These are phyloP conservation scores for Pseudocheirus occidentalis DNA, from an alignment of 2,797 vertebrate species.

Conservation along the genomic window DNA sequence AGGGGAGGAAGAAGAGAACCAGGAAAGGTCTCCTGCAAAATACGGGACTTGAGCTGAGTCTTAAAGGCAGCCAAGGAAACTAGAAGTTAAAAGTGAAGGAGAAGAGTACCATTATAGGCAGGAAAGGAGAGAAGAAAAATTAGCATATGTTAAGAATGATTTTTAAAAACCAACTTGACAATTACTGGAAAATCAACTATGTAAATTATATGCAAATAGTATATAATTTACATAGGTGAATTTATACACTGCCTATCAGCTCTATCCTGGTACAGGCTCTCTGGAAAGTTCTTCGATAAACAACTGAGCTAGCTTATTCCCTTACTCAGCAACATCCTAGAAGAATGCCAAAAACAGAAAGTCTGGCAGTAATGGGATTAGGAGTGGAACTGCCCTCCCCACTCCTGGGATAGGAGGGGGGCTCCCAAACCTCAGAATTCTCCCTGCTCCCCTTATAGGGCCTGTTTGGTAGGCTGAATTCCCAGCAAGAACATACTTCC, in stretches of 20 bases:
- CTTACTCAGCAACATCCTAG: conserved; percentile 52
- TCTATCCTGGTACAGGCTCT: not conserved
- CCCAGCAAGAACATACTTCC: conserved; percentile 60
- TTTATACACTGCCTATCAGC: conserved; percentile 19
- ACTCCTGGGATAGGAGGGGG: not conserved
- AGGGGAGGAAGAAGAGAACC: not conserved
- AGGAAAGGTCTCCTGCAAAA: not conserved
- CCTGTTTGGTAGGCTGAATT: conserved; percentile 45
- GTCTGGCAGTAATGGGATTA: conserved; percentile 27
- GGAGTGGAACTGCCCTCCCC: not conserved
- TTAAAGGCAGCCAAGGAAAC: not conserved
- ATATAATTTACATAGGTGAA: not conserved
- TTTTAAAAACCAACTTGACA: not conserved
- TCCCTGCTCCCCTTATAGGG: not conserved
- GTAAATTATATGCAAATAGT: not conserved
- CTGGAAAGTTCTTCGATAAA: conserved; percentile 52
- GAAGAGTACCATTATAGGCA: not conserved
- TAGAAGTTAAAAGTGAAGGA: not conserved
- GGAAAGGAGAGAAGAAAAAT: not conserved
- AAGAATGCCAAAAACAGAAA: conserved; percentile 40
- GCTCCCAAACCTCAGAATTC: conserved; percentile 60
- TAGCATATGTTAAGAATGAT: not conserved
- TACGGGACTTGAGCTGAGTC: not conserved
- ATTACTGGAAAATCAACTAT: not conserved
- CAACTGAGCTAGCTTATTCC: conserved; percentile 30